Evolutionary conservation across 2,797 vertebrate genomes (phyloP), one percentile per base, ranked within the genome.

Genomic region (Epinephelus malabaricus): DNA sequence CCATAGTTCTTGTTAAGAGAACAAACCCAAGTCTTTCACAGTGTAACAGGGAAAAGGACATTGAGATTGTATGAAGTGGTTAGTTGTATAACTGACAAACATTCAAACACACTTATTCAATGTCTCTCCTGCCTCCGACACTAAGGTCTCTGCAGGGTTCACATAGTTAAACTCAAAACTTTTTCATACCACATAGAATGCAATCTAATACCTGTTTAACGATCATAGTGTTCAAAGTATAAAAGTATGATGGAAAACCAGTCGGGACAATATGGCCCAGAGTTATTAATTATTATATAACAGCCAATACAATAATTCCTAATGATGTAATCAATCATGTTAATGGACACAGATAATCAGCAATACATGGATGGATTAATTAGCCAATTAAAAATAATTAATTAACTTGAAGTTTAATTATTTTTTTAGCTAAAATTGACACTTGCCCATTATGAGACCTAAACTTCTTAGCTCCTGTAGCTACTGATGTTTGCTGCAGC

Each of bases 241-340:
- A 0, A 15, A 74, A 25, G 11, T n/a, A 63, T 55, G 60, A 54
- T 54, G 18, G 23, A 73, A 30, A 73, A 51, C 59, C 47, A 54
- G 21, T 15, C 23, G 9, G 34, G 18, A 47, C 25, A 38, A 59
- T 49, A 50, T 40, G 15, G 56, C 21, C 71, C 43, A 46, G 23
- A 54, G 25, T 45, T 54, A 46, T 54, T 73, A 2, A 38, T 56
- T 45, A 51, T 51, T 49, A 58, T 65, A 49, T 23, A 38, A 47
- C 25, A 40, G 40, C 45, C 21, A 59, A 27, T 59, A 27, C 4
- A 50, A 66, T 59, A 43, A 50, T 25, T 75, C 12, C 8, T 15
- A 74, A 66, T 27, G 7, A 58, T 19, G 15, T 58, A 19, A 65
- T 65, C 19, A 47, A 59, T 74, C 54, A 59, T 47, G n/a, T 14